Evolutionary conservation across 2,888 invertebrate species (phyloP), one percentile per base, ranked within the genome.

Genomic region (Philhelius pedissequus): DNA sequence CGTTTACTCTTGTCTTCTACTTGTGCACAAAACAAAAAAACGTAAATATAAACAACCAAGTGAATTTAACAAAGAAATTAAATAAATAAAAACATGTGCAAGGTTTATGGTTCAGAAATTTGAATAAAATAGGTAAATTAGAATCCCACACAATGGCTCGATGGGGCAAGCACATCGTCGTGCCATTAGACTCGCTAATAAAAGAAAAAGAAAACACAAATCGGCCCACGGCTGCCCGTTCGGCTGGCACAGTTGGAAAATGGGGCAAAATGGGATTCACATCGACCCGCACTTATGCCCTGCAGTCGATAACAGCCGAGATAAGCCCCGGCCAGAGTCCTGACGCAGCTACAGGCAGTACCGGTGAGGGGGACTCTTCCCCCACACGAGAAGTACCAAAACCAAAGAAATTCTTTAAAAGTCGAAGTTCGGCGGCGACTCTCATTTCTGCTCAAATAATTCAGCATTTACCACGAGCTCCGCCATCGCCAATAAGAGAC

Each of bases 181-280:
- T 94, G 87, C 94, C 94, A 88, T 91, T 94, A 92, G 94, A 94
- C 88, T 93, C 94, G 89, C 92, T 94, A 79, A 93, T 94, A 90
- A 93, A 94, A 89, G 94, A 96, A 90, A 92, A 92, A 86, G 95
- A 95, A 89, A 96, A 96, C 91, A 96, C 95, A 90, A 97, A 97
- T 91, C 95, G 96, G 88, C 97, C 97, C 8, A 95, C 96, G 68
- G 97, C 97, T 71, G 96, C 97, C 66, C 95, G 97, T 87, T 97
- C 97, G 32, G 96, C 97, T 87, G 97, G 97, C 86, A 97, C 96
- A 35, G 96, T 97, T 87, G 97, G 97, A 87, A 96, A 97, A 93
- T 98, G 97, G 97, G 97, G 97, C 87, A 96, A 97, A 91, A 97
- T 97, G 89, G 97, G 97, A 86, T 97, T 97, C 92, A 97, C 97